Evolutionary conservation across 92 coral and sea anemone genomes (phyloP).

Genomic region (Zoanthus solanderi): DNA sequence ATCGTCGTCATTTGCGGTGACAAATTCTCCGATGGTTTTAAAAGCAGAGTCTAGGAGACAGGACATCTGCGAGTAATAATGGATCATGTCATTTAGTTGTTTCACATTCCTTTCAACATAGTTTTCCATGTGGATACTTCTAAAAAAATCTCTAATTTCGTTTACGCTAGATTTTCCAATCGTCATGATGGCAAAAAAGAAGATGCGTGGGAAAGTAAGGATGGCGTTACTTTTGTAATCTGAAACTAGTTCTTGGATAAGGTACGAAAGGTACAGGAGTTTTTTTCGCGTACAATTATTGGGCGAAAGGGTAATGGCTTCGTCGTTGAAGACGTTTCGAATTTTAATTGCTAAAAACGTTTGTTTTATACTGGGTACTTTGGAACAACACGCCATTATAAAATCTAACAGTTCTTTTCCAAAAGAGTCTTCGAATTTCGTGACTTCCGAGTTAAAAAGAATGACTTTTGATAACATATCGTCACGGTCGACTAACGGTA

Average conservation of each 20-base stretch:
- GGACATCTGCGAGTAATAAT: not conserved
- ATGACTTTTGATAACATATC: conserved; percentile 1
- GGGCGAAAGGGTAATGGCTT: not conserved
- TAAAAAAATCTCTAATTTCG: not conserved
- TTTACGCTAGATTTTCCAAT: conserved; percentile 1
- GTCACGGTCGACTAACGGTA: not conserved
- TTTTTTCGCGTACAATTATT: not conserved
- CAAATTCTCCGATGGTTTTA: not conserved
- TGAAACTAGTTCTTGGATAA: not conserved
- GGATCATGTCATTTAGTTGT: not conserved
- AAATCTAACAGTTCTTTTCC: not conserved
- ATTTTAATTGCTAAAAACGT: not conserved
- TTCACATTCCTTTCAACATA: not conserved
- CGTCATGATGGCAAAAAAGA: conserved; percentile 11
- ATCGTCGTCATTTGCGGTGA: not conserved
- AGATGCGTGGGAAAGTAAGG: not conserved
- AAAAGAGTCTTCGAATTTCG: conserved; percentile 14
- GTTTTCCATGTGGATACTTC: not conserved
- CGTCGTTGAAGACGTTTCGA: not conserved
- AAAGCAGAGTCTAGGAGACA: not conserved
- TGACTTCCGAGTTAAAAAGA: conserved; percentile 1
- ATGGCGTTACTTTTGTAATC: conserved; percentile 7
- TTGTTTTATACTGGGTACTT: conserved; percentile 11
- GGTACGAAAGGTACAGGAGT: not conserved
- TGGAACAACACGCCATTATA: not conserved